Conservation (phyloP, 2,888 invertebrate species). For the Ectobius pallidus region DNA sequence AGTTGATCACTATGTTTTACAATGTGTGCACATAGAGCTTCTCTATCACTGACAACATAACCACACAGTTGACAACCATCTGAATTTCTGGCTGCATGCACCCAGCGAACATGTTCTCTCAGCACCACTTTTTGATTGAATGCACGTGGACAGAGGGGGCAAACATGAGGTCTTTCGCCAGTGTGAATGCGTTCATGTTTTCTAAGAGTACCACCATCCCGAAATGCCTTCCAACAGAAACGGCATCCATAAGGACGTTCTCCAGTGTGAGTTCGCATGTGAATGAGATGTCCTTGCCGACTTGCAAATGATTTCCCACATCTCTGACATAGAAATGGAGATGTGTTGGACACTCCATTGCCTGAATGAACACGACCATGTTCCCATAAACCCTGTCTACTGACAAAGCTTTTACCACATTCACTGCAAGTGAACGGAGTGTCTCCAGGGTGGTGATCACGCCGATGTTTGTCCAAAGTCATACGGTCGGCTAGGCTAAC, state of each 20-base stretch:
- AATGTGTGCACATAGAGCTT: conserved; percentile 79
- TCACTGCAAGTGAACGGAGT: conserved; percentile 77
- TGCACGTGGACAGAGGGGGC: conserved; percentile 84
- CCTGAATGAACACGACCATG: conserved; percentile 73
- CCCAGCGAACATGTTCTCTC: conserved; percentile 82
- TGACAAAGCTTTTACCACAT: conserved; percentile 86
- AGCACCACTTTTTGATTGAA: conserved; percentile 85
- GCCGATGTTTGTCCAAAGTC: conserved; percentile 71
- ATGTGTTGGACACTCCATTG: conserved; percentile 50
- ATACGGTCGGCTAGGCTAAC: conserved; percentile 73
- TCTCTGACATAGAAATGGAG: conserved; percentile 55
- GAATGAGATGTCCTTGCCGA: conserved; percentile 51
- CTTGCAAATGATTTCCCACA: conserved; percentile 58
- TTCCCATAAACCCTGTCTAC: conserved; percentile 84
- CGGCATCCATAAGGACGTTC: conserved; percentile 85
- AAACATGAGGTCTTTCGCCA: conserved; percentile 84
- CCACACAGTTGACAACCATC: conserved; percentile 73
- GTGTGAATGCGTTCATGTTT: conserved; percentile 88
- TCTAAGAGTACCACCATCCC: conserved; percentile 82
- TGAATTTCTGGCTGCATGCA: conserved; percentile 81
- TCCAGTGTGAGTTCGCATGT: conserved; percentile 63
- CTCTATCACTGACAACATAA: conserved; percentile 70
- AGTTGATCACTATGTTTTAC: conserved; percentile 86
- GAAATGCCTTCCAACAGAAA: conserved; percentile 88
- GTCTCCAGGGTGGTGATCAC: conserved; percentile 62